Evolutionary conservation across 1,140 invertebrate species (phyloP).

Genomic region (Cyrtorhinus lividipennis): DNA sequence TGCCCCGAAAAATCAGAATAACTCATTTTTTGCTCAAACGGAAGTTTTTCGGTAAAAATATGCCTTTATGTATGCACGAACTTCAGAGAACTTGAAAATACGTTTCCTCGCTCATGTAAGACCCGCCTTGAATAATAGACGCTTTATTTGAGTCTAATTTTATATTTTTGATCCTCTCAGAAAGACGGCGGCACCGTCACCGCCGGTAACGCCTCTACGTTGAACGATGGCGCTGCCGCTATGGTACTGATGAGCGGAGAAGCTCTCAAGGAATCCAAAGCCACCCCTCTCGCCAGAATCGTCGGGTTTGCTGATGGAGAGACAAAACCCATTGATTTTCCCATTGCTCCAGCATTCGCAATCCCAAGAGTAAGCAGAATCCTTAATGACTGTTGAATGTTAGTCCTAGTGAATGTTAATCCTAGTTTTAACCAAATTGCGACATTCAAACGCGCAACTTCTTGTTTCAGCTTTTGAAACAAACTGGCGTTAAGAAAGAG

Average conservation of each 20-base stretch:
- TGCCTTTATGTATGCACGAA: too few relatives aligned
- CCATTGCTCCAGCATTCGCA: slow-evolving; percentile 85
- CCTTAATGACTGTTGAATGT: too few relatives aligned
- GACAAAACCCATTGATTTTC: slow-evolving; percentile 94
- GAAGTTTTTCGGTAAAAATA: too few relatives aligned
- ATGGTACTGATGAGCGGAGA: slow-evolving; percentile 69
- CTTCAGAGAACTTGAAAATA: too few relatives aligned
- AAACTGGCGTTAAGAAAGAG: slow-evolving; percentile 63
- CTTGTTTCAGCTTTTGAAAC: slow-evolving; percentile 50
- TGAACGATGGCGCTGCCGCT: slow-evolving; percentile 95
- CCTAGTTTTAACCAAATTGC: too few relatives aligned
- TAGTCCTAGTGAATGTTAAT: too few relatives aligned
- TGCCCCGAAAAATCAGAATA: too few relatives aligned
- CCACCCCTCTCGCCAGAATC: slow-evolving; percentile 78
- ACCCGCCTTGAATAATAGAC: too few relatives aligned
- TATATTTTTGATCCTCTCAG: slow-evolving; percentile 37
- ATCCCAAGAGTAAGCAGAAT: slow-evolving; percentile 74
- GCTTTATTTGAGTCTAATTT: too few relatives aligned
- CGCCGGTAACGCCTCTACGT: slow-evolving; percentile 93
- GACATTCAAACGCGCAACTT: too few relatives aligned
- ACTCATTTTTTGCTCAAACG: too few relatives aligned
- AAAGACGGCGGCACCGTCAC: slow-evolving; percentile 90
- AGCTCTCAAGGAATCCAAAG: slow-evolving; percentile 55
- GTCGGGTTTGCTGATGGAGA: slow-evolving; percentile 90
- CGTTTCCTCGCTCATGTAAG: too few relatives aligned